Evolutionary conservation across 2,888 invertebrate genomes (phyloP).

Genomic region (Ormyrus rosae): DNA sequence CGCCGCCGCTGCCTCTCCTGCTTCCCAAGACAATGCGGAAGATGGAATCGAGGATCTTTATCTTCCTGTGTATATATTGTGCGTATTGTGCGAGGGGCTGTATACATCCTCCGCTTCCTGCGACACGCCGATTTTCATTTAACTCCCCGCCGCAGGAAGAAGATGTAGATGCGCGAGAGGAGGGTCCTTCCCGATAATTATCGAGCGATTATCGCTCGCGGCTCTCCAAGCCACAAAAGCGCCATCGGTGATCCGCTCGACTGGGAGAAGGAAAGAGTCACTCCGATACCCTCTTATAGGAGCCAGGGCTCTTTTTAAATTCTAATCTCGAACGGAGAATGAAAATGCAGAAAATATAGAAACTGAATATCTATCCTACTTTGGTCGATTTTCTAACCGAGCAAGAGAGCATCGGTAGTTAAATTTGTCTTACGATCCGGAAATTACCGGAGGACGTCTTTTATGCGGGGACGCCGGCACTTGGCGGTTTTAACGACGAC

Average conservation of each 20-base stretch:
- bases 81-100: conserved; percentile 34
- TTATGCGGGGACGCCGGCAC: conserved; percentile 54
- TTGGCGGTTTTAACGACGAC: conserved; percentile 57
- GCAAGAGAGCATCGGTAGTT: not conserved
- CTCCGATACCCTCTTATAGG: not conserved
- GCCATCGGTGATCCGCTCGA: too few species aligned
- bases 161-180: not conserved
- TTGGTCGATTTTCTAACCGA: too few species aligned
- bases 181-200: conserved; percentile 42
- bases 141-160: not conserved
- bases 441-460: conserved; percentile 43
- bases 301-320: too few species aligned
- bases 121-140: conserved; percentile 28
- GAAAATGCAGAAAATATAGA: too few species aligned
- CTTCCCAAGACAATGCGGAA: conserved; percentile 61
- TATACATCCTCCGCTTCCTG: not conserved
- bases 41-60: conserved; percentile 61
- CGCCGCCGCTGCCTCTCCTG: too few species aligned
- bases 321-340: too few species aligned
- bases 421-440: conserved; percentile 54
- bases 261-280: not conserved
- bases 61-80: conserved; percentile 53
- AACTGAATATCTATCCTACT: too few species aligned
- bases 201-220: conserved; percentile 33
- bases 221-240: not conserved